These are phyloP conservation scores for Hemiscyllium ocellatum DNA, from an alignment of 2,113 vertebrate genomes.

Conservation along the genomic window DNA sequence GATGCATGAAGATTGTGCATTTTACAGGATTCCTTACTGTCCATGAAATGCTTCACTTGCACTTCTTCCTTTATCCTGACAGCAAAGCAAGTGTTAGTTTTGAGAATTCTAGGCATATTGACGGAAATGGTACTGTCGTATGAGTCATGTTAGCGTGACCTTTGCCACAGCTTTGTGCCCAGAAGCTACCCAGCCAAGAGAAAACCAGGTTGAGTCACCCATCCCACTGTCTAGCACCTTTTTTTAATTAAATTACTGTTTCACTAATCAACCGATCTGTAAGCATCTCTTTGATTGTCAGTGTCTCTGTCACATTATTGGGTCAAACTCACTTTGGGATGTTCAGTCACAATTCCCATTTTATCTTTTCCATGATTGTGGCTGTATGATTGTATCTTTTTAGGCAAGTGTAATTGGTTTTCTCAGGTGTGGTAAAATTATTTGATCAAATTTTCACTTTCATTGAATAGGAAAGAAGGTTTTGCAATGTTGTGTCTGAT, in stretches of 20 bases:
- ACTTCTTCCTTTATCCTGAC: neutral
- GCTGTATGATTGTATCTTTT: neutral
- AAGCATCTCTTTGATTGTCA: neutral
- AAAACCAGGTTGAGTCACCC: neutral
- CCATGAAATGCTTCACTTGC: neutral
- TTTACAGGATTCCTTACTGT: neutral
- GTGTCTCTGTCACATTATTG: neutral
- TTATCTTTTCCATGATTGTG: neutral
- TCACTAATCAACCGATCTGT: neutral
- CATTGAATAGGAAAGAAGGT: no score
- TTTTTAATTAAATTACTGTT: neutral
- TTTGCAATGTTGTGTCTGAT: neutral
- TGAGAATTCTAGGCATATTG: neutral
- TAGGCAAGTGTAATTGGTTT: neutral
- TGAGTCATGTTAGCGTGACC: neutral
- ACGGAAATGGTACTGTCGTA: neutral
- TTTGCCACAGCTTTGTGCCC: neutral
- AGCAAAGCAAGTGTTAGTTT: neutral
- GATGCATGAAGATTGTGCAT: neutral
- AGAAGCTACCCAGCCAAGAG: neutral
- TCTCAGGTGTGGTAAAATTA: neutral
- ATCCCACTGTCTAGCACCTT: neutral
- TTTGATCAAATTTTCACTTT: neutral
- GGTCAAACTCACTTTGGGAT: neutral
- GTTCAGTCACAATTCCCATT: neutral